A percentile compares a stretch with the other conserved stretches of the same genome.
These are phyloP conservation scores for Drosophila seguyi DNA, from an alignment of 1,140 invertebrate genomes.

Conservation along the genomic window DNA sequence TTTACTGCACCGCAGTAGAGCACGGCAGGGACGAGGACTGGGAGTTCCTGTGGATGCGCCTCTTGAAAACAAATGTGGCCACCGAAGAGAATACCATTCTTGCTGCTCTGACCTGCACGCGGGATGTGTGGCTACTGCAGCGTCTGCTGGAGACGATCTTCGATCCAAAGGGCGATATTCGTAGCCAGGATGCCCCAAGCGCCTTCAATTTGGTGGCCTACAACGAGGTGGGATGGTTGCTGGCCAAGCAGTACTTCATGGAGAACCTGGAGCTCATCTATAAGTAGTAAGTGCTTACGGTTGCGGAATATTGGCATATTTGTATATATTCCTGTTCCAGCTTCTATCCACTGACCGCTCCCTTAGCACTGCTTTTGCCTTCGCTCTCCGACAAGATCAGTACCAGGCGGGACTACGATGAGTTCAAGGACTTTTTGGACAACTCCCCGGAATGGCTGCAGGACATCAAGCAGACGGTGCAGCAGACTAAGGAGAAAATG, in stretches of 20 bases:
- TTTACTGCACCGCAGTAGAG: constrained; percentile 92
- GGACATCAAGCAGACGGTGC: constrained; percentile 85
- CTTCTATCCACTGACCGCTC: constrained; percentile 78
- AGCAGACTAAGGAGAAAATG: constrained; percentile 85
- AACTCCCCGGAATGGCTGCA: constrained; percentile 77
- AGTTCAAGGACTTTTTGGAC: constrained; percentile 85
- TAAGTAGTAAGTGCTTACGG: constrained; percentile 86
- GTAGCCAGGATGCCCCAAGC: constrained; percentile 88
- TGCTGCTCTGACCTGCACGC: constrained; percentile 89
- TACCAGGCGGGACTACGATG: constrained; percentile 81
- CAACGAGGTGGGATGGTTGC: constrained; percentile 87
- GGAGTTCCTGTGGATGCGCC: constrained; percentile 92
- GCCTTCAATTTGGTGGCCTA: constrained; percentile 87
- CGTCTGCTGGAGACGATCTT: constrained; percentile 88
- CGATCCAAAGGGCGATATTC: constrained; percentile 86
- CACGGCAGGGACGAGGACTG: constrained; percentile 91
- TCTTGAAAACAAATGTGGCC: constrained; percentile 89
- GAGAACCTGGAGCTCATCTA: constrained; percentile 86
- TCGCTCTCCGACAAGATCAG: constrained; percentile 85
- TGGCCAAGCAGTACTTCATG: constrained; percentile 88
- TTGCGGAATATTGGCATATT: neutral
- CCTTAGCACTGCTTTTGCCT: constrained; percentile 81
- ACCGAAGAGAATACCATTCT: constrained; percentile 88
- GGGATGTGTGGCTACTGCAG: constrained; percentile 90
- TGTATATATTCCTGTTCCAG: constrained; percentile 55